Base-by-base conservation (phyloP, 2,888 invertebrate genomes). In the Cheilosia pagana region DNA sequence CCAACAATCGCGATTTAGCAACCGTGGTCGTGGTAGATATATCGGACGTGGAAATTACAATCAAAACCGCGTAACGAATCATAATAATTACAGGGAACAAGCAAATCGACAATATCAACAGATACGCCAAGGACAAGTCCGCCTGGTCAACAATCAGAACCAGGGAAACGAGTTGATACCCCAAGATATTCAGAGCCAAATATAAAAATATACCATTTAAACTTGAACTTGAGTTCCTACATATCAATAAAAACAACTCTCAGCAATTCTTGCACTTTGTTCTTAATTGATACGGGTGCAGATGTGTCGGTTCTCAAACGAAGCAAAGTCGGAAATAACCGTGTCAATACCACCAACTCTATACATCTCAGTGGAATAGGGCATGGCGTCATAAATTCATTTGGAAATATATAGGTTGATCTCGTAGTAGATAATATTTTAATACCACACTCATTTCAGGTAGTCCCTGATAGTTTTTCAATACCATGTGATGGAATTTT, bases 281-380 rank as follows among this genome's bases (percentile, higher is more conserved):
- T n/a, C 31, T 53, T 71, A 71, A 14, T 82, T 23, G 71, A 67
- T 65, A 59, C 76, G 14, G 65, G 71, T 43, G 76, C 72, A 31
- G 57, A 82, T 77, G 62, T 71, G 16, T 70, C 59, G 4, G 35
- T 70, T 50, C 39, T 59, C 21, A 70, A 39, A 16, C 3, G 16
- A 65, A 43, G 31, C n/a, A 50, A 21, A 48, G 23, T 63, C 31
- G 12, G 28, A 19, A 31, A 62, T 12, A 48, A 31, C 0, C n/a
- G 23, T 16, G 8, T 25, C 19, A 62, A 28, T 31, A 43, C 7
- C 2, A 8, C 14, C 7, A 60, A 60, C 43, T 41, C 43, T n/a
- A 62, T 48, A 28, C n/a, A 45, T 10, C 7, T 62, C 19, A 45
- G 48, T 31, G 62, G 48, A 45, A 62, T 62, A 35, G 62, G 62